Evolutionary conservation across 2,113 vertebrate species (phyloP).

Genomic region (Heterochromis multidens): DNA sequence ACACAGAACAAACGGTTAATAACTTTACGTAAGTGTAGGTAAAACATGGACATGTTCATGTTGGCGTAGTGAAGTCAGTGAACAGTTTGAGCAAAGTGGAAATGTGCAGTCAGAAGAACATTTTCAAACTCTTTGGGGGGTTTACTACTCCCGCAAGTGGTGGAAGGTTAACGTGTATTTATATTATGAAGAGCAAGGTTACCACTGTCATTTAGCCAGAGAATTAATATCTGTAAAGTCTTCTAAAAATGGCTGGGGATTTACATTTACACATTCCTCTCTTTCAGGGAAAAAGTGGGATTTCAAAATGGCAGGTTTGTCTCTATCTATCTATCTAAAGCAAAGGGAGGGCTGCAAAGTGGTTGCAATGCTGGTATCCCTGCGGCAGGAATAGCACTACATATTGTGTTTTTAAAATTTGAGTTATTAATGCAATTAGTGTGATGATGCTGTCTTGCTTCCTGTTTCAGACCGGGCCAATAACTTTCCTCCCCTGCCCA

Average conservation of each 20-base stretch:
- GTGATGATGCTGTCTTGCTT: neutral
- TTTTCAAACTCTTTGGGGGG: neutral
- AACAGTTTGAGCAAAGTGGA: neutral
- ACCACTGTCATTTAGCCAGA: neutral
- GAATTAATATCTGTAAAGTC: neutral
- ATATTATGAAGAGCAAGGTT: neutral
- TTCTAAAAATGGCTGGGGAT: neutral
- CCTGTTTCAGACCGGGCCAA: constrained; percentile 80
- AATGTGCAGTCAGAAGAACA: neutral
- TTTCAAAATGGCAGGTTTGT: constrained; percentile 65
- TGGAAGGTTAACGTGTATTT: neutral
- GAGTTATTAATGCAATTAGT: no score
- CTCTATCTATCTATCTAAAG: neutral
- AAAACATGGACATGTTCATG: neutral
- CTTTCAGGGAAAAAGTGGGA: constrained; percentile 15
- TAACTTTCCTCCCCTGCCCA: constrained; percentile 91
- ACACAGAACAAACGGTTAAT: neutral
- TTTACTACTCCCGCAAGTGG: neutral
- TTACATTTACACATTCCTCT: neutral
- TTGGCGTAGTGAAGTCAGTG: neutral
- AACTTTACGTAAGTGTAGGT: neutral
- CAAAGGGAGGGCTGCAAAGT: neutral
- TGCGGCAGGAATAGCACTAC: no score
- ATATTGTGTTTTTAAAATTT: no score
- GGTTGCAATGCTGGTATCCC: no score